Conservation (phyloP, 2,113 vertebrate species). For the Corythoichthys intestinalis region DNA sequence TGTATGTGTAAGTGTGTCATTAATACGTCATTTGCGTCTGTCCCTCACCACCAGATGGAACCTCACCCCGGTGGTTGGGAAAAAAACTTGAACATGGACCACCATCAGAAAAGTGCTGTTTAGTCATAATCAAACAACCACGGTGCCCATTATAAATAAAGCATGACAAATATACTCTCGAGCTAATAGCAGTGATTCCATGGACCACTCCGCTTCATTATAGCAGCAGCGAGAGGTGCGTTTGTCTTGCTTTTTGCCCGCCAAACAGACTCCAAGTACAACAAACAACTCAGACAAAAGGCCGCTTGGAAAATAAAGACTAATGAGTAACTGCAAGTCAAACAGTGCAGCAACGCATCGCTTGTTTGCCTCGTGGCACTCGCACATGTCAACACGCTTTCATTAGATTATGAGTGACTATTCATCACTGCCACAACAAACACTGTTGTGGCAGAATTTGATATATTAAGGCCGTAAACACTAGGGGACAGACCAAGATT, state of each 20-base stretch:
- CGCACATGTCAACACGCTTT: background rate
- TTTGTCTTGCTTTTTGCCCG: constrained; percentile 7
- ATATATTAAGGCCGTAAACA: background rate
- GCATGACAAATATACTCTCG: background rate
- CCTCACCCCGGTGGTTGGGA: background rate
- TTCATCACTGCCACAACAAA: constrained; percentile 2
- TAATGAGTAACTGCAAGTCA: constrained; percentile 10
- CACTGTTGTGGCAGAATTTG: background rate
- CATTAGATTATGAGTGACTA: background rate
- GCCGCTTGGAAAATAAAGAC: constrained; percentile 1
- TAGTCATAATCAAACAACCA: background rate
- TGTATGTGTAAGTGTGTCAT: background rate
- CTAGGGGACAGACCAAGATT: background rate
- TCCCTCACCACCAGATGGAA: background rate
- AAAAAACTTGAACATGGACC: background rate
- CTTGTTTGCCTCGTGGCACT: constrained; percentile 3
- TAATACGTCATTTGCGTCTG: background rate
- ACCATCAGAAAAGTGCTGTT: background rate
- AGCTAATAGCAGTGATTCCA: background rate
- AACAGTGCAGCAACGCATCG: background rate
- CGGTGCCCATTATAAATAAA: background rate
- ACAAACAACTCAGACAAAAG: constrained; percentile 1
- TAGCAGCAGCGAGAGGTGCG: background rate
- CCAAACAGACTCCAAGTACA: constrained; percentile 9
- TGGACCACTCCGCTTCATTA: background rate